Conservation (phyloP, 2,888 invertebrate species). For the Anoncus sp. region DNA sequence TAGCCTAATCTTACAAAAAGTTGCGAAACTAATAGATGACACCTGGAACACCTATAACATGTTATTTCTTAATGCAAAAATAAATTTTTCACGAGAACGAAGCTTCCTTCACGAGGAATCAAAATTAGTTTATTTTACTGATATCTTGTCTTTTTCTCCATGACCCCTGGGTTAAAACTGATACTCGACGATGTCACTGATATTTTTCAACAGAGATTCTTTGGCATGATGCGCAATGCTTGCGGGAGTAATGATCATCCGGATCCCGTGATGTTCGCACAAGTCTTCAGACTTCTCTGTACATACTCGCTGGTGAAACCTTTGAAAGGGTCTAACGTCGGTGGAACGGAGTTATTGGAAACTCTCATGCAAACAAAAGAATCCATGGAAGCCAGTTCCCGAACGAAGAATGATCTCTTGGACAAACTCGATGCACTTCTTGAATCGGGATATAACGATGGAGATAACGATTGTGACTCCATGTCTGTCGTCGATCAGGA, state of each 20-base stretch:
- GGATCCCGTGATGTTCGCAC: constrained; percentile 53
- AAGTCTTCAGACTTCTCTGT: constrained; percentile 41
- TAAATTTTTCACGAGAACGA: too few species aligned
- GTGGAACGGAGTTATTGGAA: constrained; percentile 15
- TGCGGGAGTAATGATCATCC: constrained; percentile 67
- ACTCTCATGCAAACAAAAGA: constrained; percentile 7
- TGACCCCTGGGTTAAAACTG: too few species aligned
- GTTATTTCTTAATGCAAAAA: too few species aligned
- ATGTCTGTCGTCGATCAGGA: too few species aligned
- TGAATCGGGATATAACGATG: constrained; percentile 2
- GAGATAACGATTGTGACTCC: constrained; percentile 15
- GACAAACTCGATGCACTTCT: constrained; percentile 2
- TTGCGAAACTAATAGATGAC: too few species aligned
- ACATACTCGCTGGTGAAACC: constrained; percentile 1
- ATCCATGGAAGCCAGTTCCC: background rate
- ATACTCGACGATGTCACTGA: too few species aligned
- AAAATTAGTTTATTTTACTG: too few species aligned
- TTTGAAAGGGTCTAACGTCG: constrained; percentile 2
- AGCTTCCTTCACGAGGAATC: too few species aligned
- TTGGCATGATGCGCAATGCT: constrained; percentile 60
- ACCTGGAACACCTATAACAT: too few species aligned
- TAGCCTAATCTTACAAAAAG: too few species aligned
- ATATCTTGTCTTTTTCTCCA: too few species aligned
- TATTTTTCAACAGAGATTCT: constrained; percentile 65
- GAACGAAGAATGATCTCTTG: background rate